Percentiles rank a stretch among this genome's conserved stretches.
Conservation (phyloP, 2,797 vertebrate species). For the Anguilla anguilla region DNA sequence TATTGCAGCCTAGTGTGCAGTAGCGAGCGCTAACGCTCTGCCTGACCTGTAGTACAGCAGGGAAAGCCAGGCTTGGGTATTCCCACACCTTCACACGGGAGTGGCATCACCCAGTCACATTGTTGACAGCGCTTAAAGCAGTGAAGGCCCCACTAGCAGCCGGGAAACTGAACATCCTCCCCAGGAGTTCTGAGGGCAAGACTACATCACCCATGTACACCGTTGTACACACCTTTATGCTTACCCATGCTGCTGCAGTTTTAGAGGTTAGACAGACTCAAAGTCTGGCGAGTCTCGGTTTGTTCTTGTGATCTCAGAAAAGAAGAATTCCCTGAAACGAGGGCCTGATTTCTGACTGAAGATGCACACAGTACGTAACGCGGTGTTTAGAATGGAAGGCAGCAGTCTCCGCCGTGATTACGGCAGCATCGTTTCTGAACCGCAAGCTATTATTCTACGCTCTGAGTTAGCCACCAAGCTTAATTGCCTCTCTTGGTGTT, state of each 20-base stretch:
- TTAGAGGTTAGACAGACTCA: background rate
- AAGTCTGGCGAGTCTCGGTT: background rate
- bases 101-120: background rate
- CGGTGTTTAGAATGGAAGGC: background rate
- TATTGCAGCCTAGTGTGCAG: background rate
- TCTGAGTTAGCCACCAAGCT: background rate
- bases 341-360: background rate
- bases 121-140: slow-evolving; percentile 3
- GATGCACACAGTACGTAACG: background rate
- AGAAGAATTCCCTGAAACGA: background rate
- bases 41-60: background rate
- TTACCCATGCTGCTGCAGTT: background rate
- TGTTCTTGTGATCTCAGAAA: background rate
- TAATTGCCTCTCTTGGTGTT: background rate
- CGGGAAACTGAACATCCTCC: background rate
- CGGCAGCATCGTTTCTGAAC: background rate
- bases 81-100: background rate
- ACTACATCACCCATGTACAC: background rate
- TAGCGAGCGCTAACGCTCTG: background rate
- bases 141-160: background rate
- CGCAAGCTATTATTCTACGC: background rate
- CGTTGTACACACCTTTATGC: background rate
- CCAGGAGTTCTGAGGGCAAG: background rate
- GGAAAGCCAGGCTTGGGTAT: background rate
- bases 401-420: background rate